phyloP scores from a whole-genome alignment of 1,140 invertebrate species.

The Liolophura sinensis region DNA sequence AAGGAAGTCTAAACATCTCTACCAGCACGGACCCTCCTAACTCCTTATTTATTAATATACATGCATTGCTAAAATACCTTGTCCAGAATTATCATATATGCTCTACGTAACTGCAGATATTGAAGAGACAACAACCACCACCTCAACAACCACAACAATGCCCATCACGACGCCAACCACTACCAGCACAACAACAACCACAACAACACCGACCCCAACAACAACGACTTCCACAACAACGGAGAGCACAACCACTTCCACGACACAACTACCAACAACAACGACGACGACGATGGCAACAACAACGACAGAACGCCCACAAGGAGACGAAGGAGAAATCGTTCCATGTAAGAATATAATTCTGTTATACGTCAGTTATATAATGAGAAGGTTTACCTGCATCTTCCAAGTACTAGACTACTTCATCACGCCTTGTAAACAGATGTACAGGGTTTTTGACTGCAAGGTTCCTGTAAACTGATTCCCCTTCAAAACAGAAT shows the following conservation, averaged over 20 bases:
- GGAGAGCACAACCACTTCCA: constrained; percentile 5
- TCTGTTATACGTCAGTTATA: not conserved
- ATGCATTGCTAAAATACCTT: too few relatives aligned
- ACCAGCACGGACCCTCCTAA: too few relatives aligned
- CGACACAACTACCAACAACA: constrained; percentile 5
- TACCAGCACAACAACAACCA: constrained; percentile 9
- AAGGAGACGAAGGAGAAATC: not conserved
- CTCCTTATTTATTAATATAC: too few relatives aligned
- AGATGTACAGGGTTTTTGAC: not conserved
- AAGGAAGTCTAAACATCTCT: too few relatives aligned
- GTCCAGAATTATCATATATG: too few relatives aligned
- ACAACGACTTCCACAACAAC: constrained; percentile 8
- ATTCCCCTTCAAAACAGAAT: not conserved
- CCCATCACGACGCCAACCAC: constrained; percentile 8
- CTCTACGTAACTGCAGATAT: not conserved
- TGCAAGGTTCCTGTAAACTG: not conserved
- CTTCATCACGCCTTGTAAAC: not conserved
- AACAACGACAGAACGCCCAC: not conserved
- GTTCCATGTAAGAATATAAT: not conserved
- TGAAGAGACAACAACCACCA: not conserved
- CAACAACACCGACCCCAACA: constrained; percentile 22
- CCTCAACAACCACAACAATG: not conserved
- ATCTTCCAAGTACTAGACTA: not conserved
- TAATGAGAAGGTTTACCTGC: too few relatives aligned
- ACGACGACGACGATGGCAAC: not conserved